phyloP scores from a whole-genome alignment of 2,113 vertebrate species.

The Rhipidura dahli region DNA sequence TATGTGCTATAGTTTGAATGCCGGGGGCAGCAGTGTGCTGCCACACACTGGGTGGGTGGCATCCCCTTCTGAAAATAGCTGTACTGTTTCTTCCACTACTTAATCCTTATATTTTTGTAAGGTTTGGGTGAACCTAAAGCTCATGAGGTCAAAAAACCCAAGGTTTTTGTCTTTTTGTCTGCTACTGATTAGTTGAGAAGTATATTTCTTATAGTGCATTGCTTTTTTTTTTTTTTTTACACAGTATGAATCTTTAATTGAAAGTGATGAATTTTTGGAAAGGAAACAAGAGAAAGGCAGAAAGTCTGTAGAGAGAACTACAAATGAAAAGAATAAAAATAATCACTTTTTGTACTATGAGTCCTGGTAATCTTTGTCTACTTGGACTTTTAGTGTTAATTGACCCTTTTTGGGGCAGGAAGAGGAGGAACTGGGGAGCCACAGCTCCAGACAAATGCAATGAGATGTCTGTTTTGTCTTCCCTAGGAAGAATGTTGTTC shows the following conservation, averaged over 20 bases:
- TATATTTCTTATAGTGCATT: background rate
- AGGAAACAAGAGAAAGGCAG: background rate
- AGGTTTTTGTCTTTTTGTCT: background rate
- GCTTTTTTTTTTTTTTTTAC: background rate
- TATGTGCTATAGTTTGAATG: background rate
- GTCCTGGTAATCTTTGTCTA: background rate
- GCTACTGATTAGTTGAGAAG: background rate
- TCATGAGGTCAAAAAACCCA: background rate
- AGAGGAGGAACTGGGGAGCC: background rate
- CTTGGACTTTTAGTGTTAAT: background rate
- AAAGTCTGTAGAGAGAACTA: background rate
- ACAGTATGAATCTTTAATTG: background rate
- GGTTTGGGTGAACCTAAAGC: background rate
- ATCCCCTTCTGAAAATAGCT: background rate
- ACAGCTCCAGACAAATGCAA: background rate
- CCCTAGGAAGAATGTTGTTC: constrained; percentile 92
- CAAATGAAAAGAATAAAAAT: background rate
- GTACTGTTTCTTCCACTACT: background rate
- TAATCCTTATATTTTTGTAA: background rate
- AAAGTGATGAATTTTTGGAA: background rate
- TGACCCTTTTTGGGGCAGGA: background rate
- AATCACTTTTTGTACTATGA: background rate
- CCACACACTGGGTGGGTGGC: background rate
- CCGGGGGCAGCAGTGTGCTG: background rate
- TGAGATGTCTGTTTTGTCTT: background rate